Conservation (phyloP, 2,888 invertebrate genomes). For the Drosophila borealis region DNA sequence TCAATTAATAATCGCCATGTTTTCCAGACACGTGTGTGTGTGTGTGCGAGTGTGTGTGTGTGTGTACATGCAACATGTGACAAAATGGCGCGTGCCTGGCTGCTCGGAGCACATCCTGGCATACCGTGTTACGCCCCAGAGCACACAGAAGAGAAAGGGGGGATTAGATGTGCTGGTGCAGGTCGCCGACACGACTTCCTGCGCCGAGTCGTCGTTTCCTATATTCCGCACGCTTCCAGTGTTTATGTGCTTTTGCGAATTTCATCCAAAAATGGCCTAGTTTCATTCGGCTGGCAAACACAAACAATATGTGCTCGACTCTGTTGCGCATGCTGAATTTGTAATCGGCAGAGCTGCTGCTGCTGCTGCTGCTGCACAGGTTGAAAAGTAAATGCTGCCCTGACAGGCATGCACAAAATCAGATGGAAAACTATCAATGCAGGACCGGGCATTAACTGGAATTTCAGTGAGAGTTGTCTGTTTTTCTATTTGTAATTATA, state of each 20-base stretch:
- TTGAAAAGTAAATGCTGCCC: too few relatives aligned
- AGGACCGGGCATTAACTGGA: too few relatives aligned
- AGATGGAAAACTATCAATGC: too few relatives aligned
- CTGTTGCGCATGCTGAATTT: conserved; percentile 5
- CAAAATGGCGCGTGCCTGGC: conserved; percentile 36
- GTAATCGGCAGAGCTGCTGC: too few relatives aligned
- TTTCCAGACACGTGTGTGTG: conserved; percentile 2
- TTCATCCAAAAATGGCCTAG: conserved; percentile 47
- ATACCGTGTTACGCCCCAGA: conserved; percentile 7
- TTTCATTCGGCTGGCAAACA: conserved; percentile 3
- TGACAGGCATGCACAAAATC: too few relatives aligned
- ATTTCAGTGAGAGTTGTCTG: neutral
- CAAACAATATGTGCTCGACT: neutral
- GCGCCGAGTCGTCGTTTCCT: conserved; percentile 26
- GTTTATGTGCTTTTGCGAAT: conserved; percentile 49
- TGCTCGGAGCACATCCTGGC: conserved; percentile 17
- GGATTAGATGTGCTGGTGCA: neutral
- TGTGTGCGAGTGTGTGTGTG: conserved; percentile 1
- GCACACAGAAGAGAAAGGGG: neutral
- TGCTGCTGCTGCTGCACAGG: too few relatives aligned
- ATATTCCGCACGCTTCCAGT: conserved; percentile 31
- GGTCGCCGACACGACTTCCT: conserved; percentile 24
- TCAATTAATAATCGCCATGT: conserved; percentile 68
- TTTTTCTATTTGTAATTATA: neutral
- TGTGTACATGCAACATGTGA: conserved; percentile 67